Evolutionary conservation across 2,797 vertebrate genomes (phyloP).

Genomic region (Sphenopsis melanotis): DNA sequence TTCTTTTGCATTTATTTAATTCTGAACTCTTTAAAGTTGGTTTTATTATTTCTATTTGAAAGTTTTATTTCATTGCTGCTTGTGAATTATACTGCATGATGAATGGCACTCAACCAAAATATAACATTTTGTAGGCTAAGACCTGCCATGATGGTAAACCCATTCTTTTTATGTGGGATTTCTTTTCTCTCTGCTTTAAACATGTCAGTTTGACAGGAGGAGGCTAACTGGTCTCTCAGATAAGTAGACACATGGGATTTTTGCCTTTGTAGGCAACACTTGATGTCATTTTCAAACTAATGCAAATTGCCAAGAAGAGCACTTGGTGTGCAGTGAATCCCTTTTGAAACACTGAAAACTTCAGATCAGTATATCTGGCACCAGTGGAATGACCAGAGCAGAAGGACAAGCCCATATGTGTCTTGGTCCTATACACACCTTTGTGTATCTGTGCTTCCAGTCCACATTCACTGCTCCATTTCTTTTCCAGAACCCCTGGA

Average conservation of each 20-base stretch:
- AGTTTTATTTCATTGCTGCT: background rate
- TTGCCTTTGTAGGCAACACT: background rate
- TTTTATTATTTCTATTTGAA: background rate
- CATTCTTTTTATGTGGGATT: background rate
- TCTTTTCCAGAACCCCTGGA: background rate
- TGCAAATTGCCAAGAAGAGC: background rate
- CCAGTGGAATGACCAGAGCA: background rate
- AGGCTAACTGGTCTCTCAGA: background rate
- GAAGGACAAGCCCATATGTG: background rate
- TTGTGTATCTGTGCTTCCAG: background rate
- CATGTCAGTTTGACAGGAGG: background rate
- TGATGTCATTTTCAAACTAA: background rate
- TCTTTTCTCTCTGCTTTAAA: background rate
- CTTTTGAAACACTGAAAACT: background rate
- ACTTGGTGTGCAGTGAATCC: background rate
- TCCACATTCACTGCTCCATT: background rate
- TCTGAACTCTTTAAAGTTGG: background rate
- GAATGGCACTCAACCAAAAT: background rate
- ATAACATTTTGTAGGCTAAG: background rate
- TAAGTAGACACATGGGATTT: background rate
- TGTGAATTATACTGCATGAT: background rate
- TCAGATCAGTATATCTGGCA: background rate
- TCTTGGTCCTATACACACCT: rapidly evolving
- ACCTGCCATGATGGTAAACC: background rate
- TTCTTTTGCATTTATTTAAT: background rate